Evolutionary conservation across 1,140 invertebrate species (phyloP), one percentile per base, ranked within the genome.

Genomic region (Drosophila willistoni): DNA sequence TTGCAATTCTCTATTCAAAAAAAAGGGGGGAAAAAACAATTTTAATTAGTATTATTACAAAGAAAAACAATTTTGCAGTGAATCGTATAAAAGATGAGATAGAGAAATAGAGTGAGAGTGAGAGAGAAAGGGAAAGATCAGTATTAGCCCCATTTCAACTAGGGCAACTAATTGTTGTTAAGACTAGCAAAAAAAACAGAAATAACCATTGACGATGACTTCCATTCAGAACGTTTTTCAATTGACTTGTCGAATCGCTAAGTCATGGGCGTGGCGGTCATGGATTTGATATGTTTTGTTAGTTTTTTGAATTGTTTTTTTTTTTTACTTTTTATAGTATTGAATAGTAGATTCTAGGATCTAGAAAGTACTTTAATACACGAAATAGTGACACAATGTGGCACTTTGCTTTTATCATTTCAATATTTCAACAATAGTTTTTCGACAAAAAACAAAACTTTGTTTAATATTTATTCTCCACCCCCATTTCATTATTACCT

Each of bases 41-140:
- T 87, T 78, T 89, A 87, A 89, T 87, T 81, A 84, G 84, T 84
- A 81, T 89, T 75, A 89, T 89, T 87, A 80, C 73, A 69, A 89
- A 89, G 55, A 68, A 89, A 87, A 89, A 87, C 80, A 87, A 87
- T 89, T 51, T 81, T 80, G 76, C 69, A 74, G 68, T 72, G 57
- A 64, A 79, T 87, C 79, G 79, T 68, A 64, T 59, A 71, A 39
- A 13, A 13, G 34, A 36, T 2, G 9, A 9, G 34, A 36, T 9
- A 36, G 34, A 1, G 9, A 10, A 12, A n/a, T n/a, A 10, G 34
- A 10, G 34, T 12, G 34, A 36, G 9, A 13, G 36, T 0, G 36
- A 36, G 34, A 36, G 34, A 12, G 34, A 36, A 34, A n/a, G n/a
- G n/a, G 22, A 14, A 51, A 66, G 44, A 51, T 51, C 44, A 51